These are phyloP conservation scores for Eolophus roseicapilla DNA, from an alignment of 2,113 vertebrate genomes.

Conservation along the genomic window DNA sequence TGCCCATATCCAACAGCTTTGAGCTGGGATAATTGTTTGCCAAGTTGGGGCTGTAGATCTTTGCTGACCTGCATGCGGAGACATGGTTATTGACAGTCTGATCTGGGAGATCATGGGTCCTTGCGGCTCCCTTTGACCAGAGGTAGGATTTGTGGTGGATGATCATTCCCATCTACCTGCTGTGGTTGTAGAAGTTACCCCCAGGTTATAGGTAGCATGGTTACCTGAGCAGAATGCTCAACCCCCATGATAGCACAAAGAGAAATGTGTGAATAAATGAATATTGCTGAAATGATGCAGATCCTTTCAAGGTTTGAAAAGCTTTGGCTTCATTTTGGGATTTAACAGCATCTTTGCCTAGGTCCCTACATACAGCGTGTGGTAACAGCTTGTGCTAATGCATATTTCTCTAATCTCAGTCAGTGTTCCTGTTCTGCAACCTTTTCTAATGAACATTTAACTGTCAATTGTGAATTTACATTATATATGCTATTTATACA, in stretches of 20 bases:
- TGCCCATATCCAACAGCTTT: not conserved
- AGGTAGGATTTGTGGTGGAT: not conserved
- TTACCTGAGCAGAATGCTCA: not conserved
- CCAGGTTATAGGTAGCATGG: not conserved
- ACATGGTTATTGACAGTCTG: not conserved
- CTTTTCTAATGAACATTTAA: not conserved
- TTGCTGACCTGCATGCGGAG: not conserved
- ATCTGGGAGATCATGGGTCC: not conserved
- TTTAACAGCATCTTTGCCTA: not conserved
- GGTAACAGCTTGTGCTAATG: not conserved
- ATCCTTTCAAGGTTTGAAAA: not conserved
- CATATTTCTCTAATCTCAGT: not conserved
- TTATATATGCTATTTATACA: not conserved
- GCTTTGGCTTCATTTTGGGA: not conserved
- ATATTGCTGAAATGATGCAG: fast-evolving
- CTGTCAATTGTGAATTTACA: not conserved
- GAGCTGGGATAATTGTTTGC: not conserved
- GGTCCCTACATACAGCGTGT: not conserved
- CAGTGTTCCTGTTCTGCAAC: not conserved
- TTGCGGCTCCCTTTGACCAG: not conserved
- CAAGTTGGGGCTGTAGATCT: not conserved
- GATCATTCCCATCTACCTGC: not conserved
- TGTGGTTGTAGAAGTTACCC: not conserved
- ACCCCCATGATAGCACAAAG: fast-evolving
- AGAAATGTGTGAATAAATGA: fast-evolving